Percentiles rank a stretch among this genome's conserved stretches.
Conservation (phyloP, 2,888 invertebrate species). For the Patella caerulea region DNA sequence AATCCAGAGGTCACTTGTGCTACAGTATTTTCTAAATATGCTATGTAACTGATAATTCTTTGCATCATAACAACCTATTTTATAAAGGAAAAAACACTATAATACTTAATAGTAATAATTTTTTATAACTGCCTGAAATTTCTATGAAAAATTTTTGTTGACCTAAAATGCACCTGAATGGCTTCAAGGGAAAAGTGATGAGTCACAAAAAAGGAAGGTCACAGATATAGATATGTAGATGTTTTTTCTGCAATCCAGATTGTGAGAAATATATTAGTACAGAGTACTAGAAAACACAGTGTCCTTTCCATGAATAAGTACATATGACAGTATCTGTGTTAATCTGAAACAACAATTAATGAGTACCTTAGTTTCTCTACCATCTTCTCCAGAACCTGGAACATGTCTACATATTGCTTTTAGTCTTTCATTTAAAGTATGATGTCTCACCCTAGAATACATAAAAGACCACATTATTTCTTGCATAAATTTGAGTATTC, state of each 20-base stretch:
- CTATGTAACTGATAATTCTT: constrained; percentile 64
- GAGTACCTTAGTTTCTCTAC: constrained; percentile 63
- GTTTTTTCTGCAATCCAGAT: background rate
- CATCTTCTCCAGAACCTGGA: constrained; percentile 59
- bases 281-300: no score
- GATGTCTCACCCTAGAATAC: constrained; percentile 60
- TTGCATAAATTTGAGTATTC: background rate
- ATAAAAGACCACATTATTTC: constrained; percentile 6
- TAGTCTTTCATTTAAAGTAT: constrained; percentile 63
- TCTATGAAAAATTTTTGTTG: background rate
- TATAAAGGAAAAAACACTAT: background rate
- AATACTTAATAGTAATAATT: background rate
- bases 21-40: constrained; percentile 64
- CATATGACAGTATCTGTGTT: no score
- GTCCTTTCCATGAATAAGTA: no score
- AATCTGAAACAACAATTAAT: background rate
- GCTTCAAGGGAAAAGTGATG: background rate
- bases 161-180: background rate
- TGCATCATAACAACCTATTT: constrained; percentile 67
- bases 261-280: background rate
- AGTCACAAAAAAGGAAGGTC: background rate
- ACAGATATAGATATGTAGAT: background rate
- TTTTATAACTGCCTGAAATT: no score
- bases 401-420: constrained; percentile 58
- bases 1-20: constrained; percentile 47